Percentiles rank a stretch among this genome's conserved stretches.
phyloP scores from a whole-genome alignment of 2,113 vertebrate genomes.

The Channa maculata region DNA sequence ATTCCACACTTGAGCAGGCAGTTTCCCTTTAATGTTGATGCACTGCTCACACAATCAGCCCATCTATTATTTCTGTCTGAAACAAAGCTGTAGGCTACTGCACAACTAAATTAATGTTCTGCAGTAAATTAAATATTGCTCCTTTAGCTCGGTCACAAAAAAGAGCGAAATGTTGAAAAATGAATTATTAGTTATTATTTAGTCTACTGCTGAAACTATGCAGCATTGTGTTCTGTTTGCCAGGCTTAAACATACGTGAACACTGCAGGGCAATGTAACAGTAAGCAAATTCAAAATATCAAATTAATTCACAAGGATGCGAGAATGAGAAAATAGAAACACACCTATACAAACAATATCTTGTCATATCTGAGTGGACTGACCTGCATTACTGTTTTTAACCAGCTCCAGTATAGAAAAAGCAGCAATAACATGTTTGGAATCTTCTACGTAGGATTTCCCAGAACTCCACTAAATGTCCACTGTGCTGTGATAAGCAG shows the following conservation, averaged over 20 bases:
- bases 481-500: slow-evolving; percentile 16
- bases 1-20: slow-evolving; percentile 2
- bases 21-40: slow-evolving; percentile 16
- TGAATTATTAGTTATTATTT: neutral
- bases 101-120: slow-evolving; percentile 2
- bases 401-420: neutral
- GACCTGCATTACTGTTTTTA: neutral
- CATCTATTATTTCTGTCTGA: slow-evolving; percentile 18
- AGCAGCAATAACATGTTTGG: slow-evolving; percentile 11
- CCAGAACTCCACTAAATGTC: slow-evolving; percentile 29
- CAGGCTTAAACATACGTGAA: neutral
- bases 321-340: neutral
- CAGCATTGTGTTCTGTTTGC: neutral
- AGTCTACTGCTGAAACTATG: neutral
- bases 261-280: neutral
- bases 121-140: slow-evolving; percentile 6
- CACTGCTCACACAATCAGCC: slow-evolving; percentile 4
- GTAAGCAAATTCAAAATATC: slow-evolving; percentile 2
- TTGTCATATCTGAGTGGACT: neutral
- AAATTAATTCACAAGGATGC: neutral
- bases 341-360: neutral
- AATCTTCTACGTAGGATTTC: slow-evolving; percentile 12
- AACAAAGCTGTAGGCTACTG: slow-evolving; percentile 26
- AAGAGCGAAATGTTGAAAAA: neutral
- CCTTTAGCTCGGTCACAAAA: slow-evolving; percentile 4